Evolutionary conservation across 2,113 vertebrate genomes (phyloP), one percentile per base, ranked within the genome.

Genomic region (Proteles cristata): DNA sequence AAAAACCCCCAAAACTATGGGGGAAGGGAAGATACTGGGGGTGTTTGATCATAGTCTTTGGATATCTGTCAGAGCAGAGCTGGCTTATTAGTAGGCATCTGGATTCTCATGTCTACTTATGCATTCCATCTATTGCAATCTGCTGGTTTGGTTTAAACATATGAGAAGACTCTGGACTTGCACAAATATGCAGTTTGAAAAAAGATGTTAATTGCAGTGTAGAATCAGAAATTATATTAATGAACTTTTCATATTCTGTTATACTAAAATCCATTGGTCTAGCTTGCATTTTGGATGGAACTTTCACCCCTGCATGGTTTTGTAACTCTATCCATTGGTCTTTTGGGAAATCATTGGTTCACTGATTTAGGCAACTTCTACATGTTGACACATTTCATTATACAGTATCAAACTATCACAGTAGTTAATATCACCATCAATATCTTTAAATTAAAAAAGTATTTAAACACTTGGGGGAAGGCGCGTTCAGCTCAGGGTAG

Each of bases 361-460:
- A 71, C 12, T 43, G n/a, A 92, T 48, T 82, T 82, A 95, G 80
- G 61, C 45, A 79, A 45, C 73, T 96, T 90, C 35, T 31, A 80
- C 16, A 86, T 15, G 21, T 71, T 58, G 35, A 84, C 19, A 93
- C 25, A 94, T 45, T 96, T 69, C 39, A 92, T 71, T 92, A 50
- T 35, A 61, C 2, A 86, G 31, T 58, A 77, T 48, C 43, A 90
- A 95, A 85, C 74, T 89, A 88, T 31, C 71, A 88, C 2, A 66
- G 45, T 76, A 65, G 26, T 76, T 77, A 86, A 83, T 76, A 61
- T 61, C 63, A 58, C 28, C 43, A 76, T 10, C 28, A 33, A 21
- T 61, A 61, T 53, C 55, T 82, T 82, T 50, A 85, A 88, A 83
- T 83, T 19, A 93, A 43, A 93, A 63, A 76, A 90, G 3, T n/a